These are phyloP conservation scores for Phoxinus dragarum DNA, from an alignment of 2,797 vertebrate genomes.

Conservation along the genomic window DNA sequence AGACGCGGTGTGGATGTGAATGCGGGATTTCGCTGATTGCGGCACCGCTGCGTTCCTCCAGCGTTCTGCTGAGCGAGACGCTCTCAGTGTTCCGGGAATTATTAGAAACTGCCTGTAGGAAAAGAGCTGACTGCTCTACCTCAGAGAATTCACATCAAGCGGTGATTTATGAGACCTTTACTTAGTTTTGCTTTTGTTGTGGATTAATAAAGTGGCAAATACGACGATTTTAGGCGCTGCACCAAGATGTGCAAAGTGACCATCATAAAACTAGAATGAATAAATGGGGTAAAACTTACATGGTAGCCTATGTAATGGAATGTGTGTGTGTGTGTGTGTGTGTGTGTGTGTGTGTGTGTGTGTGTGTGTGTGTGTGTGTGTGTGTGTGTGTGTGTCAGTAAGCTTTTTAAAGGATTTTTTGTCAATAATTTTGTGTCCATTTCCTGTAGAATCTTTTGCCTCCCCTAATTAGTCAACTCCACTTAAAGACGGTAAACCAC, in stretches of 20 bases:
- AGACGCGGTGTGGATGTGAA: constrained; percentile 33
- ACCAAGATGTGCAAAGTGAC: background rate
- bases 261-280: background rate
- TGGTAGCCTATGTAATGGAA: background rate
- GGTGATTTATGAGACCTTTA: constrained; percentile 25
- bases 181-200: constrained; percentile 32
- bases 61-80: constrained; percentile 57
- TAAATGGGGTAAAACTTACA: background rate
- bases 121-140: constrained; percentile 53
- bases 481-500: background rate
- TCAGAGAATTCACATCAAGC: constrained; percentile 14
- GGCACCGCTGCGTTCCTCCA: constrained; percentile 38
- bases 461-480: no score
- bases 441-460: background rate
- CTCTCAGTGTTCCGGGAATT: constrained; percentile 41
- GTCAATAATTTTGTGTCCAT: background rate
- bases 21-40: constrained; percentile 61
- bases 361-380: background rate
- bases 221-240: background rate
- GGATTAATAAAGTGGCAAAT: constrained; percentile 21
- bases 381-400: background rate
- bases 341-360: background rate
- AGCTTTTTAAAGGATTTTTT: background rate
- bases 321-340: background rate
- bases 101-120: constrained; percentile 25